Conservation (phyloP, 2,888 invertebrate species). For the Nymphalis urticae region DNA sequence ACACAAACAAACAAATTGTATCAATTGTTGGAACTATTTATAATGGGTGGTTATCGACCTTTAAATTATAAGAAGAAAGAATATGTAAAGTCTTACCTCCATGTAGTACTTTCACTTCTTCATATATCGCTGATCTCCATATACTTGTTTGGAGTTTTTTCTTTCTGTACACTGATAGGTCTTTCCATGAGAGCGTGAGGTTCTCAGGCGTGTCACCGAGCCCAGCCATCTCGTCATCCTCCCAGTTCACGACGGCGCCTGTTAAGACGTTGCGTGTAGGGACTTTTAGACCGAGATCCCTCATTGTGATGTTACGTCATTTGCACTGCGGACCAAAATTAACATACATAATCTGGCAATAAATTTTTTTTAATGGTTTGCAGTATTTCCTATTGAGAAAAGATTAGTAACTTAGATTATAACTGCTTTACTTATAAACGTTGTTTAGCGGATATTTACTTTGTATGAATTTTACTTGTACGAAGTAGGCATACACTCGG, state of each 20-base stretch:
- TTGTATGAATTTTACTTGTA: no score
- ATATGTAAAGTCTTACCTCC: conserved; percentile 66
- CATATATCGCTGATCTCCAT: conserved; percentile 73
- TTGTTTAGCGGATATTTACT: no score
- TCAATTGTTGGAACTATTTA: background rate
- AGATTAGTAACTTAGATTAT: no score
- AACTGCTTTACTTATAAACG: no score
- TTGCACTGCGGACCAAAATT: conserved; percentile 48
- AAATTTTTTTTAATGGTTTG: no score
- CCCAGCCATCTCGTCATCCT: conserved; percentile 65
- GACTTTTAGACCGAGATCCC: conserved; percentile 53
- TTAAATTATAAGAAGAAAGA: background rate
- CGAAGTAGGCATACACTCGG: no score
- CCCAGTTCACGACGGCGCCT: conserved; percentile 73
- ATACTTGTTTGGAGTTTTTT: conserved; percentile 75
- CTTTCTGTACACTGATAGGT: conserved; percentile 76
- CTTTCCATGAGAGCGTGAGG: conserved; percentile 78
- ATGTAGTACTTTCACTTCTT: conserved; percentile 78
- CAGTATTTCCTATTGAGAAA: no score
- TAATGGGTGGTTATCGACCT: background rate
- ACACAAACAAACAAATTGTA: no score
- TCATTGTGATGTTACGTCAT: conserved; percentile 67
- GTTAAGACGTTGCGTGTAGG: conserved; percentile 74
- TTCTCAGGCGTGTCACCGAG: conserved; percentile 63
- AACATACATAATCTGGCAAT: background rate